Percentiles rank a stretch among this genome's conserved stretches.
Evolutionary conservation across 2,113 vertebrate genomes (phyloP).

Genomic region (Crocuta crocuta): DNA sequence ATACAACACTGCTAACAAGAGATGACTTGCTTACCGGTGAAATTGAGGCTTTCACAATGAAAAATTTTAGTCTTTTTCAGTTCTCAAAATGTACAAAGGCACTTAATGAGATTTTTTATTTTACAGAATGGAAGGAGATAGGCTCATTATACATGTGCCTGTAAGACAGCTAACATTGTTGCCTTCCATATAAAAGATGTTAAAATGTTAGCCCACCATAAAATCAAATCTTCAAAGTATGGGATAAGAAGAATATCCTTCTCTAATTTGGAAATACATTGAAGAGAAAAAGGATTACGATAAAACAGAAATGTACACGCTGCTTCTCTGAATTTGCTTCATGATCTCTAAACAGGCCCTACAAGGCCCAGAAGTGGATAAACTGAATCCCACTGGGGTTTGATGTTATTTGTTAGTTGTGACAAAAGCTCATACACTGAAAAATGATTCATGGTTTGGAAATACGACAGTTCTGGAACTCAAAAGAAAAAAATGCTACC

Average conservation of each 20-base stretch:
- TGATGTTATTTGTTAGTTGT: neutral
- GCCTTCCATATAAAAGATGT: neutral
- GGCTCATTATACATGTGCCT: neutral
- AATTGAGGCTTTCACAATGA: neutral
- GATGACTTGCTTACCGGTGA: neutral
- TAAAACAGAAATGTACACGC: neutral
- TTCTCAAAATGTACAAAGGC: neutral
- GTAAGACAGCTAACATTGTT: neutral
- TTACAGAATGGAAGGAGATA: neutral
- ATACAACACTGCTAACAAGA: neutral
- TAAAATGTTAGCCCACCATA: neutral
- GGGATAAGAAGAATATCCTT: neutral
- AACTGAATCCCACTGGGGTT: no score
- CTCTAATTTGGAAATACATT: neutral
- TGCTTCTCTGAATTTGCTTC: neutral
- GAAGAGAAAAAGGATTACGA: neutral
- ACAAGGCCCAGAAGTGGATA: no score
- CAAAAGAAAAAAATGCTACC: neutral
- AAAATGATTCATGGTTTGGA: neutral
- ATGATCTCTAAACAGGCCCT: no score
- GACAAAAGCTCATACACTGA: neutral
- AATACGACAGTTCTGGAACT: neutral
- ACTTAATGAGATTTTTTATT: neutral
- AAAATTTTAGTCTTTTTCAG: neutral
- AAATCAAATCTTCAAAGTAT: neutral